Conservation (phyloP, 2,888 invertebrate genomes). For the Tanypteryx hageni region DNA sequence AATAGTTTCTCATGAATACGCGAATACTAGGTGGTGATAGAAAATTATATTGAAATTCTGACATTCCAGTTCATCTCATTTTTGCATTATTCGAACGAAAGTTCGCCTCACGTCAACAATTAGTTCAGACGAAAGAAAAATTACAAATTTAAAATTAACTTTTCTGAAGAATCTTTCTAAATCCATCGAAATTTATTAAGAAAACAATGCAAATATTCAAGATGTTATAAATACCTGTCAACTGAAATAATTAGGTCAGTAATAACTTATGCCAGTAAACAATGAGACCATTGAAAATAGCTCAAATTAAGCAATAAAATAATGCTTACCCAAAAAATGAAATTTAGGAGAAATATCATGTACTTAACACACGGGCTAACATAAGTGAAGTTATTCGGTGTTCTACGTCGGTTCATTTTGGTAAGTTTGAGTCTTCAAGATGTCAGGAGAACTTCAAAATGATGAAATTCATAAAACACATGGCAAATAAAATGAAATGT, state of each 20-base stretch:
- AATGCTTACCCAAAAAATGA: constrained; percentile 90
- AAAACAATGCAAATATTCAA: not conserved
- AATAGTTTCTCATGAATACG: too few species aligned
- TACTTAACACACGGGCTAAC: constrained; percentile 94
- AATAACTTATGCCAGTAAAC: not conserved
- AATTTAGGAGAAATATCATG: constrained; percentile 92
- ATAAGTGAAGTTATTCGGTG: constrained; percentile 84
- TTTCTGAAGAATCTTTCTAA: too few species aligned
- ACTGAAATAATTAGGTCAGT: not conserved
- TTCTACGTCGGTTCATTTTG: constrained; percentile 78
- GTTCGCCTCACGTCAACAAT: too few species aligned
- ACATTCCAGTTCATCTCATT: too few species aligned
- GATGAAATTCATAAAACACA: constrained; percentile 29
- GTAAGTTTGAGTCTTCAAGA: not conserved
- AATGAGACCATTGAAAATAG: not conserved
- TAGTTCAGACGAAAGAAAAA: too few species aligned
- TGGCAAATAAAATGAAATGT: not conserved
- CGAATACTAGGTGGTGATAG: too few species aligned
- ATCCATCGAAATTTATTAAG: constrained; percentile 13
- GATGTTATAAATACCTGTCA: constrained; percentile 8
- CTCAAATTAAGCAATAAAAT: not conserved
- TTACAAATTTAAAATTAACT: too few species aligned
- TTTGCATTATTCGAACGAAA: too few species aligned
- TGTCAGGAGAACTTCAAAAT: constrained; percentile 37
- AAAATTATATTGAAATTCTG: too few species aligned